A percentile compares a stretch with the other conserved stretches of the same genome.
phyloP scores from a whole-genome alignment of 2,797 vertebrate species.

The Fistularia commersonii region DNA sequence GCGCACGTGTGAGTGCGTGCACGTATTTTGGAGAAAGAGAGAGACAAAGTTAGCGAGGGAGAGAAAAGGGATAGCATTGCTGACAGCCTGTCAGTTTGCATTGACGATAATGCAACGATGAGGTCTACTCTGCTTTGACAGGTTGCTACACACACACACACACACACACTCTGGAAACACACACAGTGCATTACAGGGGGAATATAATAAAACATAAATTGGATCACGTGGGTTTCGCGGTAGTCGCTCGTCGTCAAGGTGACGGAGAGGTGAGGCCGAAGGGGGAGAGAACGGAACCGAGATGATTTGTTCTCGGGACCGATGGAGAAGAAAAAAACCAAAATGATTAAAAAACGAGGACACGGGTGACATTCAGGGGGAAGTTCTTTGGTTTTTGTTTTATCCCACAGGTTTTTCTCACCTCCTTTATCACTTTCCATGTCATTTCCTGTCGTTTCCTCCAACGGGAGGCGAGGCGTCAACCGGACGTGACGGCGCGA shows the following conservation, averaged over 20 bases:
- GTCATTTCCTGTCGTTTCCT: no score
- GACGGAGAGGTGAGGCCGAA: constrained; percentile 5
- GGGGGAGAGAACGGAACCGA: no score
- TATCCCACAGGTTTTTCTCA: no score
- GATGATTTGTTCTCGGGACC: not conserved
- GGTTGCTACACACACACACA: constrained; percentile 17
- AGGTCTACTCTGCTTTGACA: constrained; percentile 53
- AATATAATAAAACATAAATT: constrained; percentile 22
- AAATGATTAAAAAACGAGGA: constrained; percentile 9
- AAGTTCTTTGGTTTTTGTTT: no score
- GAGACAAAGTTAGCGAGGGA: constrained; percentile 6
- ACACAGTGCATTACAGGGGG: constrained; percentile 3
- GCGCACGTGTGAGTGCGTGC: constrained; percentile 1
- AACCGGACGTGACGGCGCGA: no score
- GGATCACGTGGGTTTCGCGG: constrained; percentile 11
- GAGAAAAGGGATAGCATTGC: constrained; percentile 36
- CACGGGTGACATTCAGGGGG: no score
- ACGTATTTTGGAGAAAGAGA: not conserved
- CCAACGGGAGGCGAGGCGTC: no score
- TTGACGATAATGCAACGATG: constrained; percentile 45
- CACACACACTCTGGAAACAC: constrained; percentile 2
- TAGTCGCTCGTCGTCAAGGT: constrained; percentile 22
- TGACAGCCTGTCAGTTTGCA: constrained; percentile 61
- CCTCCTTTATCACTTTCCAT: no score
- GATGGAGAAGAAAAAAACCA: not conserved